Evolutionary conservation across 2,888 invertebrate genomes (phyloP), one percentile per base, ranked within the genome.

Genomic region (Chrysina gloriosa): DNA sequence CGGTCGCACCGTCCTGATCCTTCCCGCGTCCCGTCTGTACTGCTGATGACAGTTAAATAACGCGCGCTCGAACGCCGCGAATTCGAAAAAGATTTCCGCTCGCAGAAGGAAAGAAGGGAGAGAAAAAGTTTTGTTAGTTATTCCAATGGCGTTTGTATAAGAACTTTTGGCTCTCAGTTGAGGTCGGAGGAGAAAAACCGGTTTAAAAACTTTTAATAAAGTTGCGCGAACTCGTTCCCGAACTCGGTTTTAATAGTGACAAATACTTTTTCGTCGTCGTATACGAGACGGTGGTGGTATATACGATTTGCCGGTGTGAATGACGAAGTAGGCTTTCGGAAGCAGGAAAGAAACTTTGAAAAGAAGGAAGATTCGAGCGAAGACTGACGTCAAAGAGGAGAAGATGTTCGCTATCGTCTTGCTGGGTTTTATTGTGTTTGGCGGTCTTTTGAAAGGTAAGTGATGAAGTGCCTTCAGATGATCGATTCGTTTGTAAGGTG

Each of bases 1-100:
- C 66, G 47, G 29, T 31, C 66, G 66, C 58, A 47, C 21, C 31
- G 64, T 52, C 42, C 39, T 27, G 64, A 52, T 50, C 36, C 52
- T 27, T 34, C 16, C 14, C 39, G 27, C 63, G 29, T 25, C 23
- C 14, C 9, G 25, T 52, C n/a, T 19, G 27, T 21, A 45, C 21
- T 42, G n/a, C 47, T 19, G 45, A 45, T 42, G 29, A 45, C 63
- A 42, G 52, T 52, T 65, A 3, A 27, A 19, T 23, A 63, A 14
- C 45, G 21, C 48, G 45, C 31, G 48, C 45, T 21, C 9, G 11
- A 5, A 23, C 6, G n/a, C 23, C n/a, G n/a, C 36, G 36, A 36
- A 36, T 36, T 4, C 36, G 36, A 36, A 36, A 11, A 45, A 7
- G 45, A 45, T 56, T 31, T 16, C 34, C 29, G 9, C 52, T 36